phyloP scores from a whole-genome alignment of 2,888 invertebrate species.

The Dolomedes plantarius region DNA sequence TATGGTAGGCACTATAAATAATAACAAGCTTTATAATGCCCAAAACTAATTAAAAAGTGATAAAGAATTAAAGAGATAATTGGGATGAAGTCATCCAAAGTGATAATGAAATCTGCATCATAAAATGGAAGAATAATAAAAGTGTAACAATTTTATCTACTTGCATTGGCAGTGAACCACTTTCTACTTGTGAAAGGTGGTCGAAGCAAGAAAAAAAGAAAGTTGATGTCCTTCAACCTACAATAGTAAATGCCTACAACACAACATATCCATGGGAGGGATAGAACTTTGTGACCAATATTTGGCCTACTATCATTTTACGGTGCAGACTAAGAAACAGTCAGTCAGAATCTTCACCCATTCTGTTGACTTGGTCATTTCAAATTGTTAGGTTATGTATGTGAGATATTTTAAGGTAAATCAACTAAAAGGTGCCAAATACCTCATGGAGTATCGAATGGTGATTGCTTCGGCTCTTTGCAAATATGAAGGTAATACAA shows the following conservation, averaged over 20 bases:
- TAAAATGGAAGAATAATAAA: no score
- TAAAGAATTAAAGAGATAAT: conserved; percentile 1
- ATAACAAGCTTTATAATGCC: not conserved
- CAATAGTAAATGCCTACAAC: not conserved
- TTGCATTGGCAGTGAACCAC: conserved; percentile 11
- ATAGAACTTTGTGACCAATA: conserved; percentile 8
- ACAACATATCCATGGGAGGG: conserved; percentile 5
- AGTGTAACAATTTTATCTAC: conserved; percentile 14
- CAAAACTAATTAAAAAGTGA: not conserved
- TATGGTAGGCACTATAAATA: not conserved
- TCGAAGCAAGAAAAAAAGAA: conserved; percentile 22
- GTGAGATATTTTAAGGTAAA: not conserved
- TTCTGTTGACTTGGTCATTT: conserved; percentile 18
- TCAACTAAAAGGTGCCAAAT: not conserved
- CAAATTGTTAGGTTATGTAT: conserved; percentile 7
- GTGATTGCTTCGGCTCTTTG: not conserved
- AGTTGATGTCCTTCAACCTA: conserved; percentile 19
- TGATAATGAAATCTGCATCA: conserved; percentile 6
- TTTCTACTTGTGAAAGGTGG: not conserved
- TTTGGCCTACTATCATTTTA: not conserved
- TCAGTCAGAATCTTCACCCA: not conserved
- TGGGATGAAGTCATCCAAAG: conserved; percentile 5
- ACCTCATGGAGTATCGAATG: not conserved
- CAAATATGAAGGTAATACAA: not conserved
- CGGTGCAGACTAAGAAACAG: not conserved